phyloP scores from a whole-genome alignment of 2,888 invertebrate species.

The Dynastes hyllus region DNA sequence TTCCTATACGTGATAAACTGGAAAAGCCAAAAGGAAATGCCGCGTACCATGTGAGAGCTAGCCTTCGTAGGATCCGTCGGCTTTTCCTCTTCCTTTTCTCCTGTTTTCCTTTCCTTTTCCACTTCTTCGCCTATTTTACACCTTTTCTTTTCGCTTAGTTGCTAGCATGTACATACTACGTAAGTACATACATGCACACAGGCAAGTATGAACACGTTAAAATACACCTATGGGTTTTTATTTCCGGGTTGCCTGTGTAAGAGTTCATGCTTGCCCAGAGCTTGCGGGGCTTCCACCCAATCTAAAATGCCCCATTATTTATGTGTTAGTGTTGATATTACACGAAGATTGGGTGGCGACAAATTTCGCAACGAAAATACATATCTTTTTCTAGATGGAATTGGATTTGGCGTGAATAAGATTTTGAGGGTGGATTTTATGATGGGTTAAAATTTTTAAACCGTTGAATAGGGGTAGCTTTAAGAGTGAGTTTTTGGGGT shows the following conservation, averaged over 20 bases:
- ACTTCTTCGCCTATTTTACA: constrained; percentile 14
- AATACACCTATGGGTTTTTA: not conserved
- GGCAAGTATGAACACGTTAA: not conserved
- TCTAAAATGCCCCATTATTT: constrained; percentile 28
- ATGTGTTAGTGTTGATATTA: not conserved
- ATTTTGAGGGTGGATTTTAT: not conserved
- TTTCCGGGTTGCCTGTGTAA: too few species aligned
- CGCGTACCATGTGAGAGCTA: constrained; percentile 31
- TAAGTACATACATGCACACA: not conserved
- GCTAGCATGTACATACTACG: too few species aligned
- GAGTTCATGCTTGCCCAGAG: too few species aligned
- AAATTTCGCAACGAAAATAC: constrained; percentile 8
- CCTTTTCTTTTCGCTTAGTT: not conserved
- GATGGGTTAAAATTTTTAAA: constrained; percentile 19
- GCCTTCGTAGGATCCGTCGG: constrained; percentile 11
- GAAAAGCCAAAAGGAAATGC: constrained; percentile 54
- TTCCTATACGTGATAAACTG: constrained; percentile 56
- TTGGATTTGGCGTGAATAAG: constrained; percentile 23
- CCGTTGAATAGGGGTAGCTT: not conserved
- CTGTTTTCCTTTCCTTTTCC: not conserved
- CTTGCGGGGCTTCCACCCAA: constrained; percentile 1
- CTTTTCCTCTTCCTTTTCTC: constrained; percentile 10
- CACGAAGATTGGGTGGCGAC: constrained; percentile 1
- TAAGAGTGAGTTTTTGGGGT: not conserved
- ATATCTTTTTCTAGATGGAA: constrained; percentile 14